Conservation (phyloP, 2,888 invertebrate genomes). For the Noctuana brunneofusca region DNA sequence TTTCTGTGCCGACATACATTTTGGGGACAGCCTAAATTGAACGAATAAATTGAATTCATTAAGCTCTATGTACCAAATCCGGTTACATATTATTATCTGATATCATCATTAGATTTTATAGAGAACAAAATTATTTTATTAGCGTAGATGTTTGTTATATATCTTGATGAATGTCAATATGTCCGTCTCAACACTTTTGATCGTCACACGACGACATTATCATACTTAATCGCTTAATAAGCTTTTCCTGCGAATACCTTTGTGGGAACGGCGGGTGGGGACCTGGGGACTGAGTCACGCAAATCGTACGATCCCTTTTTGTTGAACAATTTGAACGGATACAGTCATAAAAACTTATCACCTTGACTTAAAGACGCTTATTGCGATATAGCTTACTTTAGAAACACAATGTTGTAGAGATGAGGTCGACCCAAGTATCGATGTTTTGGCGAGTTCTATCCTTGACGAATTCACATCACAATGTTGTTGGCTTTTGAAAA, state of each 20-base stretch:
- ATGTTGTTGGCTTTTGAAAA: slow-evolving; percentile 45
- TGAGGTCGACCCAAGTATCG: slow-evolving; percentile 52
- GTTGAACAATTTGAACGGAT: slow-evolving; percentile 46
- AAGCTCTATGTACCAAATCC: slow-evolving; percentile 41
- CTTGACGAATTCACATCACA: slow-evolving; percentile 50
- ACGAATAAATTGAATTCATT: slow-evolving; percentile 41
- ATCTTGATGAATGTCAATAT: neutral
- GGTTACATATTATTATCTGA: slow-evolving; percentile 30
- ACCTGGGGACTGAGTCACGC: slow-evolving; percentile 67
- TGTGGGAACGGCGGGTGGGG: slow-evolving; percentile 72
- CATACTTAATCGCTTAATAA: slow-evolving; percentile 67
- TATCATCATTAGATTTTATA: neutral
- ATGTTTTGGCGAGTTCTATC: slow-evolving; percentile 42
- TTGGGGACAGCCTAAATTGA: slow-evolving; percentile 48
- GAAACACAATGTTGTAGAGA: slow-evolving; percentile 25
- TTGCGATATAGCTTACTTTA: slow-evolving; percentile 32
- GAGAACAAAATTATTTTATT: slow-evolving; percentile 2
- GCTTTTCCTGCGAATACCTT: slow-evolving; percentile 72
- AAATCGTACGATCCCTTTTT: slow-evolving; percentile 62
- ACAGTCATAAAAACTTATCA: slow-evolving; percentile 42
- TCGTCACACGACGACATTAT: slow-evolving; percentile 73
- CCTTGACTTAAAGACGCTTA: slow-evolving; percentile 38
- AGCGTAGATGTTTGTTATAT: neutral
- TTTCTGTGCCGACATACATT: slow-evolving; percentile 75
- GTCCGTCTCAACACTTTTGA: slow-evolving; percentile 46